Base-by-base conservation (phyloP, 2,888 invertebrate species). In the Pristionchus exspectatus region DNA sequence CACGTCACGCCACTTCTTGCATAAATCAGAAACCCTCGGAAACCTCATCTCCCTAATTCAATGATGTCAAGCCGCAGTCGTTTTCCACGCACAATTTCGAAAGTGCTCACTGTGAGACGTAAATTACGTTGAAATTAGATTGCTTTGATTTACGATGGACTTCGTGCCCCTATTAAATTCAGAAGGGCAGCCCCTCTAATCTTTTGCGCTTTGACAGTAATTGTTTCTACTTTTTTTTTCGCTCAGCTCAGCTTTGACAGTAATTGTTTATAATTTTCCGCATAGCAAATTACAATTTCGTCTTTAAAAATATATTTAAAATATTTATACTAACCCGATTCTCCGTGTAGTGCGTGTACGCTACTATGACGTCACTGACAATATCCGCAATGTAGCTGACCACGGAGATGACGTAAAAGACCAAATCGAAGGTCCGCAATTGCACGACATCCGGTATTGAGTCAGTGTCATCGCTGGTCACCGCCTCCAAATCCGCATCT, bases 331-430 rank as follows among this genome's bases (percentile, higher is more conserved):
- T 86, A 38, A 93, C 93, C 59, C 93, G 88, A 33, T 90, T 90
- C 16, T 90, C 90, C 21, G 72, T 44, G 86, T 91, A 91, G 89
- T 93, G 93, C 77, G 90, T 89, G 50, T 89, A 90, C 0, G 91
- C 92, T 0, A 92, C 91, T 16, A 89, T 89, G 63, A 91, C 88
- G 87, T 93, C 93, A 33, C 91, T 90, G 69, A 90, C 90, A 27
- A 93, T 90, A 87, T 94, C 94, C 50, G 91, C 72, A 27, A 92
- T 63, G 85, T 94, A 93, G 18, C 93, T 92, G 38, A 91, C 77
- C 84, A 94, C 93, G 12, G 92, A 91, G 63, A 94, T 90, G 38
- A 91, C 87, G 90, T 93, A 93, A 88, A 93, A 94, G 77, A 91
- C 89, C 38, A 94, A 38, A 63, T 94, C 94, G 86, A 92, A 93